phyloP scores from a whole-genome alignment of 2,797 vertebrate genomes.

The Emys orbicularis region DNA sequence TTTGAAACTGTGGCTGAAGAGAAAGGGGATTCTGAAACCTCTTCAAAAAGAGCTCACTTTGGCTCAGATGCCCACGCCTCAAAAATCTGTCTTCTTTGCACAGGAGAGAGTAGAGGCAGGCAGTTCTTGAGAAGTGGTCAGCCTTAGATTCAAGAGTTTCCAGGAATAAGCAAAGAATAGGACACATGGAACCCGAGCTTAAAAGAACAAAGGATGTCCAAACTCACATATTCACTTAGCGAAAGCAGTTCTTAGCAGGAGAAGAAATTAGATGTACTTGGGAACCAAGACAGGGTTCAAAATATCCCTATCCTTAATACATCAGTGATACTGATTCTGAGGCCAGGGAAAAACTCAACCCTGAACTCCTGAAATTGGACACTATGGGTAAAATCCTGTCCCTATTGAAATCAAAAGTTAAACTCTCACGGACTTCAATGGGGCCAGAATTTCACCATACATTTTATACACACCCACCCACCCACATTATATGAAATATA shows the following conservation, averaged over 20 bases:
- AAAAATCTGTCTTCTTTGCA: not conserved
- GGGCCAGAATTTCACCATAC: no score
- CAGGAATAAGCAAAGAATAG: not conserved
- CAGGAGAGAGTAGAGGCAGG: not conserved
- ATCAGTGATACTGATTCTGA: not conserved
- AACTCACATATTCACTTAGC: rapidly evolving
- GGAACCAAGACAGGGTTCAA: not conserved
- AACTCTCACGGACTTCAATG: not conserved
- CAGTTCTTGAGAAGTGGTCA: not conserved
- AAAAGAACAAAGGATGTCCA: not conserved
- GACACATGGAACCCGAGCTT: not conserved
- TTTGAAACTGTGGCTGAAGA: constrained; percentile 8
- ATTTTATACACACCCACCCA: no score
- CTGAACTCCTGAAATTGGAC: not conserved
- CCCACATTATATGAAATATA: no score
- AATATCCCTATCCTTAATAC: not conserved
- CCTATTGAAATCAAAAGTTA: not conserved
- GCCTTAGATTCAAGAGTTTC: not conserved
- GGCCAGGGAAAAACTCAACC: not conserved
- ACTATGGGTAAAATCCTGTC: not conserved
- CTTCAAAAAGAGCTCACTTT: not conserved
- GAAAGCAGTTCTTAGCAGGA: rapidly evolving
- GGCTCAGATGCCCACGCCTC: not conserved
- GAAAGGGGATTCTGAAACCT: not conserved
- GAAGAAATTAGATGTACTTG: not conserved